Conservation (phyloP, 1,140 invertebrate genomes). For the Zaprionus nigranus region DNA sequence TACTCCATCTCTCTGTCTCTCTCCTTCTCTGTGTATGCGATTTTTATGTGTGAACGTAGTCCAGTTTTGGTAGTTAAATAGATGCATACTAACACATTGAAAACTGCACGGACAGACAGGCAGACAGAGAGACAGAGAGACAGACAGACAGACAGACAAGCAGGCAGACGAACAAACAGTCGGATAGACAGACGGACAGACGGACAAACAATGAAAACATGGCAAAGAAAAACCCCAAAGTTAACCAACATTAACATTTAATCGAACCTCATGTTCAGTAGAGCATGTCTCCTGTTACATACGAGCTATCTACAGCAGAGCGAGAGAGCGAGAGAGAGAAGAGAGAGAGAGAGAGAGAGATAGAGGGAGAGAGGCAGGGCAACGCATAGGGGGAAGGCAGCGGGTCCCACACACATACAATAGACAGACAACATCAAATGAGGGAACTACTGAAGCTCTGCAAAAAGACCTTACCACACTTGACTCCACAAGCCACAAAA, state of each 20-base stretch:
- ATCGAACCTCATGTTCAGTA: constrained; percentile 85
- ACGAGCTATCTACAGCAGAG: constrained; percentile 63
- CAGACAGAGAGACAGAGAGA: constrained; percentile 4
- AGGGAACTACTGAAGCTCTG: constrained; percentile 80
- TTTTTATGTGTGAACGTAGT: constrained; percentile 82
- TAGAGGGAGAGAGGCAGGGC: neutral
- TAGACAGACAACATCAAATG: constrained; percentile 53
- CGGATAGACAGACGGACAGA: constrained; percentile 15
- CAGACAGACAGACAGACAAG: neutral
- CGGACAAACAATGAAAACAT: constrained; percentile 58
- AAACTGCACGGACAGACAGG: constrained; percentile 31
- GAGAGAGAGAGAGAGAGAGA: constrained; percentile 27
- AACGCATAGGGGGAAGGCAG: constrained; percentile 41
- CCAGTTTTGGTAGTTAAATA: constrained; percentile 82
- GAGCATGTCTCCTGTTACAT: constrained; percentile 84
- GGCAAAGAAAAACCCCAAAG: constrained; percentile 81
- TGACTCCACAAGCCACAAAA: constrained; percentile 45
- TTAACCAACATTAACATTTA: constrained; percentile 85
- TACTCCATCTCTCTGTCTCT: neutral
- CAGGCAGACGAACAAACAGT: constrained; percentile 7
- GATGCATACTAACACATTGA: constrained; percentile 63
- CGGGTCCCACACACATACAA: constrained; percentile 60
- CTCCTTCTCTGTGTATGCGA: constrained; percentile 65
- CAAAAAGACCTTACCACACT: constrained; percentile 76
- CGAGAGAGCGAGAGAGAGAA: neutral